Percentiles rank a stretch among this genome's conserved stretches.
These are phyloP conservation scores for Agrotis puta DNA, from an alignment of 2,888 invertebrate species.

Conservation along the genomic window DNA sequence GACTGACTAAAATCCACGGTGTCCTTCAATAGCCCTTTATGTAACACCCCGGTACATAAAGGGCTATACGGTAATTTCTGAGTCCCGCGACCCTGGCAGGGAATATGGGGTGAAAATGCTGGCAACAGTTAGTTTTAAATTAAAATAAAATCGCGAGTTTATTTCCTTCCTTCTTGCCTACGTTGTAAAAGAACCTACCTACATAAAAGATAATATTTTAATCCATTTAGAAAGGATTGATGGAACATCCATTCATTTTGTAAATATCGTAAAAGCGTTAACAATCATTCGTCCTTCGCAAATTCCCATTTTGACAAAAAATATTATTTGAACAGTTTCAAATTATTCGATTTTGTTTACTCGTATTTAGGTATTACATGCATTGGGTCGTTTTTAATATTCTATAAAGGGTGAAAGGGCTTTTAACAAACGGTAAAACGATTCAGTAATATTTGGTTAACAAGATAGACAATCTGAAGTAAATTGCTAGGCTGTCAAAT, in stretches of 20 bases:
- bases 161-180: conserved; percentile 10
- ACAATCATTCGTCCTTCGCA: neutral
- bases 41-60: no score
- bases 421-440: conserved; percentile 5
- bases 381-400: conserved; percentile 1
- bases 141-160: conserved; percentile 2
- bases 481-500: no score
- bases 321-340: conserved; percentile 23
- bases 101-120: no score
- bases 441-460: no score
- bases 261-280: conserved; percentile 20
- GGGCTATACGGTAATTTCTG: no score
- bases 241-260: neutral
- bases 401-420: neutral
- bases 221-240: conserved; percentile 17
- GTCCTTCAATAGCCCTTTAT: no score
- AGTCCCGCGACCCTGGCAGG: no score
- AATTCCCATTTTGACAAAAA: conserved; percentile 13
- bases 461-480: no score
- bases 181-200: neutral
- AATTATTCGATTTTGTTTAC: conserved; percentile 6
- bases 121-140: no score
- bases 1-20: no score
- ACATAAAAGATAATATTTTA: conserved; percentile 21
- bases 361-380: conserved; percentile 6